Base-by-base conservation (phyloP, 2,888 invertebrate species). In the Agonopterix subpropinquella region DNA sequence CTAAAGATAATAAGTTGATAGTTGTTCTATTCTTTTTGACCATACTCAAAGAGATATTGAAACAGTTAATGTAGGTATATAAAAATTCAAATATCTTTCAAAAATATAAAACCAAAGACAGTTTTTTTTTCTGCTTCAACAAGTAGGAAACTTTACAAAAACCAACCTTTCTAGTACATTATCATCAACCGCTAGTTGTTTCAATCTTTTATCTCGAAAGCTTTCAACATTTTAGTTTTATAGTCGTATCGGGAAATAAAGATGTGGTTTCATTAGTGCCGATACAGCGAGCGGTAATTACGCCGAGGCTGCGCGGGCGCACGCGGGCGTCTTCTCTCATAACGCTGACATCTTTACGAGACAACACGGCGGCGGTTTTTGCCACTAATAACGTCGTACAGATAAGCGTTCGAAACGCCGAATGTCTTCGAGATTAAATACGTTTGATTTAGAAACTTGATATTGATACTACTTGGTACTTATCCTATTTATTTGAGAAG, bases 221-320 rank as follows among this genome's bases (percentile, higher is more conserved):
- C 67, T 70, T 68, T 73, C 72, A 72, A 72, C 75, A 70, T 75
- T 77, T 75, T 74, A 77, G 76, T 72, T 77, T 77, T 42, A 42
- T 8, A 42, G n/a, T 35, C 58, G 64, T 67, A 67, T 67, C 61
- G 62, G 64, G 61, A 62, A 73, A 75, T 80, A 81, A 82, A 80
- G 73, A 75, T 71, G 71, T 68, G 64, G 67, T 75, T 80, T 81
- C 75, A 82, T 78, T 76, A 70, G 74, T 59, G 64, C 76, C 77
- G 75, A 77, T 75, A 75, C 70, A 66, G 55, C 48, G 47, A 9
- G 11, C 65, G 58, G 74, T 77, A 77, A 76, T 78, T 75, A 75
- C 70, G 67, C 54, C 48, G 47, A 9, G 11, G 42, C 11, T 42
- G 42, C 42, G 42, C 42, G 13, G 42, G 42, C 42, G 42, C 42